These are phyloP conservation scores for Dipodomys stephensi DNA, from an alignment of 2,113 vertebrate genomes.

Conservation along the genomic window DNA sequence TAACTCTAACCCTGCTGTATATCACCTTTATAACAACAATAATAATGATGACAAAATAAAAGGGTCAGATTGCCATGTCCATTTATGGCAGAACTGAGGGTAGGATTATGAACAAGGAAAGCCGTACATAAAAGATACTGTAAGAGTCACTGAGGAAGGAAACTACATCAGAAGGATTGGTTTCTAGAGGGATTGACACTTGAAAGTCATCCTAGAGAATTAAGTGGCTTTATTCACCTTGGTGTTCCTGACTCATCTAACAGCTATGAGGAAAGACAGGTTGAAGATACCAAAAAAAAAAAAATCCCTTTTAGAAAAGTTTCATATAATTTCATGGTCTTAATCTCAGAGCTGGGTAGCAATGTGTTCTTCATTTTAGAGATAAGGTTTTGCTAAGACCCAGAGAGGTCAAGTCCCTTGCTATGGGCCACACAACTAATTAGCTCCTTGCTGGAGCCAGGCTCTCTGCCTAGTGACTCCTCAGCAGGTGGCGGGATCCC, in stretches of 20 bases:
- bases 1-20: too few species aligned
- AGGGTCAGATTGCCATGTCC: neutral
- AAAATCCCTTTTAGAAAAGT: neutral
- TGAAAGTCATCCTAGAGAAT: neutral
- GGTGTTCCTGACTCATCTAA: neutral
- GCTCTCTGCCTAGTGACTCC: neutral
- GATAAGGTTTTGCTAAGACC: neutral
- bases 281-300: neutral
- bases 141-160: neutral
- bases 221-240: neutral
- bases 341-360: neutral
- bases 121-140: too few species aligned
- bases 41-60: too few species aligned
- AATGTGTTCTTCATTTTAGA: constrained; percentile 19
- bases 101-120: neutral
- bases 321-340: constrained; percentile 35
- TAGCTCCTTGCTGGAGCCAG: neutral
- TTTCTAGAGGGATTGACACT: neutral
- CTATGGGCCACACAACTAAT: constrained; percentile 37
- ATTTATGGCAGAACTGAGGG: neutral
- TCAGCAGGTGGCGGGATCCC: neutral
- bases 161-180: neutral
- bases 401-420: constrained; percentile 34
- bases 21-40: too few species aligned
- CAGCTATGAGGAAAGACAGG: neutral